Evolutionary conservation across 2,888 invertebrate species (phyloP), one percentile per base, ranked within the genome.

Genomic region (Phortica magna): DNA sequence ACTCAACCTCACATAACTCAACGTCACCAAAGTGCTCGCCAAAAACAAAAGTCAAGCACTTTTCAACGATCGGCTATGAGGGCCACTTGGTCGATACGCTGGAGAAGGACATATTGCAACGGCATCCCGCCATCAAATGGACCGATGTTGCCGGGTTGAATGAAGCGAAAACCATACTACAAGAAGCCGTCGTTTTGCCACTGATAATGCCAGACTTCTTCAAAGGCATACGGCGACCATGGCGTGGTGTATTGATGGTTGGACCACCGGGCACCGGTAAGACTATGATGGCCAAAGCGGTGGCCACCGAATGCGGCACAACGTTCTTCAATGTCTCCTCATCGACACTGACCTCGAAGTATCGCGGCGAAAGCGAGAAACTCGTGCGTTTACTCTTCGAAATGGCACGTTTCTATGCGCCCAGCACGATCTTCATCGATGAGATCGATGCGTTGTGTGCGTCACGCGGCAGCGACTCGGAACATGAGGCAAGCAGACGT

Each of bases 311-410:
- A 91, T 97, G 97, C 90, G 94, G 95, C 68, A 96, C 97, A 0
- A 97, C 97, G 0, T 97, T 97, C 92, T 96, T 97, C 91, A 95
- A 97, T 89, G 96, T 98, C 0, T 96, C 97, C 0, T 96, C 97
- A 0, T 96, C 97, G 0, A 96, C 96, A 0, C 93, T 98, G 57
- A 96, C 96, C 0, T 97, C 97, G 0, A 98, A 98, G 89, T 98
- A 96, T 88, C 93, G 97, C n/a, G 98, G 98, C 0, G 98, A 98
- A 90, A 97, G 97, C 2, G 97, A 98, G 91, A 97, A 97, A 90
- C 93, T 98, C 7, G 96, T 98, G 43, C 93, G 96, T 39, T 92
- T 97, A 19, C 93, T 98, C 1, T 98, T 98, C 90, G 96, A 97
- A 92, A 97, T 98, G 96, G 97, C 97, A 0, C 93, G 96, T 6